Percentiles rank a stretch among this genome's conserved stretches.
Evolutionary conservation across 2,113 vertebrate genomes (phyloP).

Genomic region (Pseudorectes ferrugineus): DNA sequence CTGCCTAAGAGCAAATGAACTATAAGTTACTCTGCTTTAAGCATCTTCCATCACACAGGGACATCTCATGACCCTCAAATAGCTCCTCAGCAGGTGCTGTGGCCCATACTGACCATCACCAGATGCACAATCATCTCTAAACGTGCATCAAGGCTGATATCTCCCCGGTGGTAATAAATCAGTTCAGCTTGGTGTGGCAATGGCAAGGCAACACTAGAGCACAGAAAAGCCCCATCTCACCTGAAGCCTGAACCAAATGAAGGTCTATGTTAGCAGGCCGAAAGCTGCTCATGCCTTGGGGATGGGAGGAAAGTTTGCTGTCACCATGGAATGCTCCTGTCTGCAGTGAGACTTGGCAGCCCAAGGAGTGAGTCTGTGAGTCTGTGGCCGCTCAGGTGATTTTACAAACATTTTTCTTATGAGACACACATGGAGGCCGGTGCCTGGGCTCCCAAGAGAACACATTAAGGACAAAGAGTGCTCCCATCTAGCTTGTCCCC

Average conservation of each 20-base stretch:
- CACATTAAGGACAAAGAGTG: background rate
- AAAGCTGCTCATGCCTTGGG: background rate
- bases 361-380: background rate
- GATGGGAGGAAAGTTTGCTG: background rate
- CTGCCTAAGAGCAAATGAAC: background rate
- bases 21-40: background rate
- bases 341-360: background rate
- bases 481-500: background rate
- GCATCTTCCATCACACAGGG: background rate
- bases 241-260: background rate
- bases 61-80: background rate
- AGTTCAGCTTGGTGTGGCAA: background rate
- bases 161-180: background rate
- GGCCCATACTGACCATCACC: background rate
- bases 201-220: background rate
- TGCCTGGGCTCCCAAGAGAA: background rate
- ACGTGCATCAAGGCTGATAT: accelerated
- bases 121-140: background rate
- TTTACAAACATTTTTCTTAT: background rate
- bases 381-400: background rate
- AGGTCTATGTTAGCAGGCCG: background rate
- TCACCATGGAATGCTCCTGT: background rate
- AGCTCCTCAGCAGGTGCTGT: background rate
- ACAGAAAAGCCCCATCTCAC: background rate
- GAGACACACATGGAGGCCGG: accelerated